Evolutionary conservation across 2,113 vertebrate genomes (phyloP).

Genomic region (Todiramphus saurophagus): DNA sequence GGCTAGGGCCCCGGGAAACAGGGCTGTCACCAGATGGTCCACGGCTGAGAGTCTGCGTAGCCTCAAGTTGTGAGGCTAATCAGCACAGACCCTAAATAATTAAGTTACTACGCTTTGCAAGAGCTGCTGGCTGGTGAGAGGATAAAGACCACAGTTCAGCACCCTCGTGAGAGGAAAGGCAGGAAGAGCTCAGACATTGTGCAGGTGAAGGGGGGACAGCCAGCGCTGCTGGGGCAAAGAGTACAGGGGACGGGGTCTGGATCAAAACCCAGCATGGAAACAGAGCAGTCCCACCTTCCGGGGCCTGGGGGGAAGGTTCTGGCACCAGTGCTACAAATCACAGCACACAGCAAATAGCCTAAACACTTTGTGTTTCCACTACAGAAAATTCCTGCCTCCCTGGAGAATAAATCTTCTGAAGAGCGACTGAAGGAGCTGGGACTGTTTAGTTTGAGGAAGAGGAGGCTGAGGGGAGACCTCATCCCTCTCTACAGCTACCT

Average conservation of each 20-base stretch:
- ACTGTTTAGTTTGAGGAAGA: too few species aligned
- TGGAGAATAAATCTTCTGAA: too few species aligned
- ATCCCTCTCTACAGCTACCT: too few species aligned
- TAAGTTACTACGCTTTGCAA: slow-evolving; percentile 4
- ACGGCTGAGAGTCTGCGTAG: neutral
- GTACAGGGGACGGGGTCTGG: neutral
- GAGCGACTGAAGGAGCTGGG: too few species aligned
- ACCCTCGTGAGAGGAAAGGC: neutral
- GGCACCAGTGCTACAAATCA: neutral
- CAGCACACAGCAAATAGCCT: neutral
- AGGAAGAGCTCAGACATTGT: neutral
- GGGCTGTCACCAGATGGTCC: slow-evolving; percentile 10
- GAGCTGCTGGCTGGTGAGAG: neutral
- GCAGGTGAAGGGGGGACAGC: neutral
- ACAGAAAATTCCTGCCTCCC: neutral
- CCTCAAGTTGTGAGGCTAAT: slow-evolving; percentile 35
- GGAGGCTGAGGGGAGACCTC: too few species aligned
- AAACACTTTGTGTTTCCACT: neutral
- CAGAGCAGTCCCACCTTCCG: neutral
- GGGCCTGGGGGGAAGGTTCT: neutral
- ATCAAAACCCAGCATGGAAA: neutral
- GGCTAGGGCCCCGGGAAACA: neutral
- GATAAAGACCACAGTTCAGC: neutral
- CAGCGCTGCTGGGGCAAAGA: neutral
- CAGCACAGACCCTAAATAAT: slow-evolving; percentile 11